Evolutionary conservation across 2,888 invertebrate species (phyloP), one percentile per base, ranked within the genome.

Genomic region (Spialia ferax): DNA sequence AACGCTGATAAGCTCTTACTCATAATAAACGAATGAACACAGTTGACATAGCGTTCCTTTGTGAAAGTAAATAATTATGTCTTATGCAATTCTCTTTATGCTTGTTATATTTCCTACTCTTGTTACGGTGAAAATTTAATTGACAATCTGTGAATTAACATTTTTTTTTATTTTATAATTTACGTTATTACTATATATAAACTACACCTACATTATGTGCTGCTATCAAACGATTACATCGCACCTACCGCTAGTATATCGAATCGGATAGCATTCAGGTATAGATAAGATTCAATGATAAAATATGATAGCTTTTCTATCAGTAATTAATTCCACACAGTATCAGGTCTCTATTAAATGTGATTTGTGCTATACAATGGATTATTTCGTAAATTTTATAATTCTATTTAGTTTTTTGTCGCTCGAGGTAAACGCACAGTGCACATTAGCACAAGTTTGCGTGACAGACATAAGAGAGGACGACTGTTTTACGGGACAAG

Each of bases 1-100:
- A 91, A 78, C 77, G 79, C 84, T 90, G 93, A 93, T 93, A 93
- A 93, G 84, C 77, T 69, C 70, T 74, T 70, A 75, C 73, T 73
- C 77, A 73, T 74, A 70, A 66, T 68, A 70, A 68, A 71, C 71
- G 63, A 71, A 70, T 69, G 69, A 73, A 70, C 69, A 32, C 61
- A 70, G 73, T 70, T 71, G 69, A 73, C 68, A 71, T 70, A 70
- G 63, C 68, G 57, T 64, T 69, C 62, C 64, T 69, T 70, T 69
- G 56, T 68, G 60, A 54, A 60, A 54, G 60, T 55, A 54, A 60
- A 61, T 60, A 55, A 61, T 67, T 63, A 55, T 55, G 48, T 15
- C 54, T 67, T 67, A 45, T 29, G 48, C 26, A 38, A 48, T 29
- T 52, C 42, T 32, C 45, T 32, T 60, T n/a, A 38, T 26, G 23